Conservation (phyloP, 37 sponge, comb jelly and placozoan species). For the Crambe crambe region DNA sequence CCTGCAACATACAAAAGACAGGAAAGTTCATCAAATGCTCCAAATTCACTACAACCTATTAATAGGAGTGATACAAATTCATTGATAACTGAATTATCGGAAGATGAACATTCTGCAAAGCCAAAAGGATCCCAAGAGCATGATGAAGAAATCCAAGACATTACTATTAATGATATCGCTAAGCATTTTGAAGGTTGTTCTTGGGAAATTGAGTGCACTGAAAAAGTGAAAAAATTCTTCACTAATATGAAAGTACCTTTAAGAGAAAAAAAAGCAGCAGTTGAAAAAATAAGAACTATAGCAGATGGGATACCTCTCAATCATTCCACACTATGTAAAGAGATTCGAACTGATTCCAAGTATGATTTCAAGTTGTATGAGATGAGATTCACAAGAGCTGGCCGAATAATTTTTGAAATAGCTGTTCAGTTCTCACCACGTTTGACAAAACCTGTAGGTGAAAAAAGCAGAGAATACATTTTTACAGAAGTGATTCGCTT, state of each 20-base stretch:
- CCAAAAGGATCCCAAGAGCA: too few species aligned
- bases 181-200: neutral
- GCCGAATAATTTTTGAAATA: conserved; percentile 61
- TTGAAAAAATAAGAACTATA: conserved; percentile 38
- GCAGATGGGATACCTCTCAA: conserved; percentile 44
- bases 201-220: conserved; percentile 77
- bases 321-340: conserved; percentile 26
- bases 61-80: too few species aligned
- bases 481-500: conserved; percentile 73
- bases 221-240: conserved; percentile 53
- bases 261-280: neutral
- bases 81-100: too few species aligned
- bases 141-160: too few species aligned
- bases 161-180: too few species aligned
- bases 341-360: conserved; percentile 14
- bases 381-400: conserved; percentile 37
- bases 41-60: too few species aligned
- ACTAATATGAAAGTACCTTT: neutral
- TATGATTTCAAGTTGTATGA: conserved; percentile 76
- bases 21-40: neutral
- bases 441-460: conserved; percentile 2
- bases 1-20: neutral
- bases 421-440: conserved; percentile 60
- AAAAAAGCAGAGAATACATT: neutral
- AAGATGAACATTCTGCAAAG: too few species aligned